Base-by-base conservation (phyloP, 1,140 invertebrate genomes). In the Panulirus ornatus region DNA sequence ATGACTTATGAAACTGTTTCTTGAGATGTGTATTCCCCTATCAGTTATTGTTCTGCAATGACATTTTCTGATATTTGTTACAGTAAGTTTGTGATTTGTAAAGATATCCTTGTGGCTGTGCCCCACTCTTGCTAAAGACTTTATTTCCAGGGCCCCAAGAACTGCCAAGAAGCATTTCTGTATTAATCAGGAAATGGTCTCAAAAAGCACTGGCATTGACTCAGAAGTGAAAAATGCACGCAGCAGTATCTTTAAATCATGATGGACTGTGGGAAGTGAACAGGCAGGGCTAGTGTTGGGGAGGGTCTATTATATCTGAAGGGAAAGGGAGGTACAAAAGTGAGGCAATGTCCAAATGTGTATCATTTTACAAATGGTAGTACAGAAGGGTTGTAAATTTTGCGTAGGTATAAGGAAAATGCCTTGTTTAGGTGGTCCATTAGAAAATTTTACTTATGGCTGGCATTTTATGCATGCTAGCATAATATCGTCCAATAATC, bases 51-150 rank as follows among this genome's bases (percentile, higher is more conserved):
- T 22, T 58, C 22, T 58, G 11, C 51, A 11, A 22, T 58, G 22
- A 22, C 51, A 58, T n/a, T n/a, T n/a, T n/a, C n/a, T n/a, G n/a
- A n/a, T n/a, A n/a, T n/a, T n/a, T n/a, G n/a, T n/a, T 11, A 22
- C 19, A 73, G 70, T 40, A 2, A 36, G 5, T 40, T 73, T 75
- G 51, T n/a, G 19, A 9, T 75, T 22, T 40, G 40, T 40, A 73
- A 73, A 73, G 6, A n/a, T 9, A 79, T 47, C 38, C 70, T 85
- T 85, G 83, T 85, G 83, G 83, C 63, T 38, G 2, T 36, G 38
- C 14, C 51, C 44, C 42, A 51, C 36, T 51, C 16, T 85, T 85
- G 70, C 63, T 42, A 58, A 75, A 85, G 66, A 75, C 0, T 63
- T 42, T 82, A 30, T 51, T 54, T 75, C 70, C 83, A 63, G 70